Evolutionary conservation across 2,888 invertebrate species (phyloP), one percentile per base, ranked within the genome.

Genomic region (Heteropelma amictum): DNA sequence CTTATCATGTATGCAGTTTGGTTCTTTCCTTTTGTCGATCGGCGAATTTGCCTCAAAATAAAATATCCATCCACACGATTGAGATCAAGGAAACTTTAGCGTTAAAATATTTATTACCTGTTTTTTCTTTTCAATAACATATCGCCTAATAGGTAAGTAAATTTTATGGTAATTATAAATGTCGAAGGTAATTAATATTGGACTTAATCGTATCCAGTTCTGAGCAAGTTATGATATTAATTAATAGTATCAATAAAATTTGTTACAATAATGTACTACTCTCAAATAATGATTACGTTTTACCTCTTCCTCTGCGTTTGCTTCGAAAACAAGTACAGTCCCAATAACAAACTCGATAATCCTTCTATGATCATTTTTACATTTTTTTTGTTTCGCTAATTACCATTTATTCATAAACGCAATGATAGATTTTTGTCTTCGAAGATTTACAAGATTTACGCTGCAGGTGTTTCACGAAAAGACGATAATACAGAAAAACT

Each of bases 91-190:
- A 45, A 8, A n/a, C 10, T 49, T 58, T 84, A 82, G 80, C 81
- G 83, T 83, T 84, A 82, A 85, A 84, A 83, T 84, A 83, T 85
- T 84, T 85, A 84, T 85, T 83, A 81, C 73, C 80, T 72, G 71
- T 81, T 81, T 63, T 35, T 60, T 30, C 40, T 64, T 54, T 56
- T 80, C 79, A 79, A 79, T 82, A 83, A 83, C 79, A 82, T 79
- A 78, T 82, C 81, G 81, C 72, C 77, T 74, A 81, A 77, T 80
- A 78, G 60, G 77, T 80, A 77, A 73, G 73, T 71, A 77, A 76
- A 77, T 71, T 38, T 63, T 47, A 72, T 77, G 64, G 47, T 72
- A 63, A 72, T 78, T 63, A 65, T 72, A 77, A 81, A 76, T 70
- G 28, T 78, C 75, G 74, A 35, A 65, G 71, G 80, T 78, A 75